Conservation (phyloP, 2,888 invertebrate species). For the Malachius bipustulatus region DNA sequence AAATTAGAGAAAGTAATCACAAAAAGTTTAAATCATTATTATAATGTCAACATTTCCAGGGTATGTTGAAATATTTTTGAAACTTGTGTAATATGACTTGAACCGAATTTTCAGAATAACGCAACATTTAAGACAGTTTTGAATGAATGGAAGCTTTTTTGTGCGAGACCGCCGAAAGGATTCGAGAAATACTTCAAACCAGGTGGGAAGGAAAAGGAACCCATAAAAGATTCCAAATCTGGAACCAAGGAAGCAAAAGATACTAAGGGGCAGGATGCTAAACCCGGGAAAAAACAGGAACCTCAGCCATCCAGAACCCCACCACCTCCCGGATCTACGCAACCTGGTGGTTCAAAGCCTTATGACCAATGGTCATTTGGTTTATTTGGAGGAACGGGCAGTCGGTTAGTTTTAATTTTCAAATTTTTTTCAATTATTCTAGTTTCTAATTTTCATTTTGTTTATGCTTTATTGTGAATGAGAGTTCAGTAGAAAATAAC, state of each 20-base stretch:
- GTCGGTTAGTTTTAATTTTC: slow-evolving; percentile 25
- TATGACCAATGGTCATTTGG: slow-evolving; percentile 43
- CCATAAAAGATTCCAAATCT: slow-evolving; percentile 33
- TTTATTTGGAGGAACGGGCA: slow-evolving; percentile 39
- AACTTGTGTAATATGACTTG: slow-evolving; percentile 13
- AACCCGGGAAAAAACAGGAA: slow-evolving; percentile 32
- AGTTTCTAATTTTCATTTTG: too few relatives aligned
- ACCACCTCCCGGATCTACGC: slow-evolving; percentile 25
- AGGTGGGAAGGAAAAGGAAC: slow-evolving; percentile 34
- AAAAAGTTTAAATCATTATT: slow-evolving; percentile 31
- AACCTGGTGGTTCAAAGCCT: slow-evolving; percentile 30
- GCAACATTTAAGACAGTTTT: slow-evolving; percentile 45
- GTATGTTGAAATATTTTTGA: slow-evolving; percentile 21
- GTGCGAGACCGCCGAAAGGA: slow-evolving; percentile 79
- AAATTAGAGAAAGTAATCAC: slow-evolving; percentile 42
- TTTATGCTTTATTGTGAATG: too few relatives aligned
- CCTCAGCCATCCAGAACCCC: slow-evolving; percentile 35
- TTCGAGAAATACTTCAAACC: slow-evolving; percentile 87
- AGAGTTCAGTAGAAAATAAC: too few relatives aligned
- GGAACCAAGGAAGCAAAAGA: slow-evolving; percentile 26
- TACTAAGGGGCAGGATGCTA: slow-evolving; percentile 28
- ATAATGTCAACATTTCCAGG: slow-evolving; percentile 27
- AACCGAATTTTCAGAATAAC: slow-evolving; percentile 36
- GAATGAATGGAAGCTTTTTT: slow-evolving; percentile 52
- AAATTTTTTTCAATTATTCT: slow-evolving; percentile 9